Percentiles rank a stretch among this genome's conserved stretches.
Evolutionary conservation across 2,797 vertebrate species (phyloP).

Genomic region (Mycteria americana): DNA sequence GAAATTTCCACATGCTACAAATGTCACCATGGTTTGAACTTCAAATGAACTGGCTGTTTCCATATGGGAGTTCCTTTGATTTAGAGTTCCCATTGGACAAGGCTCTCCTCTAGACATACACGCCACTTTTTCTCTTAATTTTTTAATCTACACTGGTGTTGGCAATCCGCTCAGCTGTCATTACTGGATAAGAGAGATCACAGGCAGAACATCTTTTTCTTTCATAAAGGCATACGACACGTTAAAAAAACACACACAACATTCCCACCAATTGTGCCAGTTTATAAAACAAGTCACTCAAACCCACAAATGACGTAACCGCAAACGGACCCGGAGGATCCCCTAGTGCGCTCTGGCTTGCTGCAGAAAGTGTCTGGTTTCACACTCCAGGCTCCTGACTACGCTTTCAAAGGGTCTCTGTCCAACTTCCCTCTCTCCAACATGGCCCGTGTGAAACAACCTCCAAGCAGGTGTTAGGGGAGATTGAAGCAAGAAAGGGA

Average conservation of each 20-base stretch:
- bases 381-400: background rate
- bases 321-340: background rate
- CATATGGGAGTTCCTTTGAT: conserved; percentile 38
- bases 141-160: conserved; percentile 6
- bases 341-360: background rate
- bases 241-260: background rate
- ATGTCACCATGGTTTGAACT: conserved; percentile 45
- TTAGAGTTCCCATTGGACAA: conserved; percentile 30
- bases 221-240: background rate
- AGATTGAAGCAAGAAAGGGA: conserved; percentile 49
- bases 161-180: conserved; percentile 38
- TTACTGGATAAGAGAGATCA: conserved; percentile 45
- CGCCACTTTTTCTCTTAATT: conserved; percentile 14
- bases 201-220: conserved; percentile 37
- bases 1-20: conserved; percentile 14
- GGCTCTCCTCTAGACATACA: conserved; percentile 7
- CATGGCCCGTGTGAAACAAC: background rate
- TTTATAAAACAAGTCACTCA: conserved; percentile 48
- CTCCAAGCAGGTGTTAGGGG: conserved; percentile 53
- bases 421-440: conserved; percentile 24
- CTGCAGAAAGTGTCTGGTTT: conserved; percentile 38
- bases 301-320: conserved; percentile 13
- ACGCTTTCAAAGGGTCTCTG: background rate
- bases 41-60: conserved; percentile 56
- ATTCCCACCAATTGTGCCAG: conserved; percentile 46